Base-by-base conservation (phyloP, 2,797 vertebrate genomes). In the Silurus aristotelis region DNA sequence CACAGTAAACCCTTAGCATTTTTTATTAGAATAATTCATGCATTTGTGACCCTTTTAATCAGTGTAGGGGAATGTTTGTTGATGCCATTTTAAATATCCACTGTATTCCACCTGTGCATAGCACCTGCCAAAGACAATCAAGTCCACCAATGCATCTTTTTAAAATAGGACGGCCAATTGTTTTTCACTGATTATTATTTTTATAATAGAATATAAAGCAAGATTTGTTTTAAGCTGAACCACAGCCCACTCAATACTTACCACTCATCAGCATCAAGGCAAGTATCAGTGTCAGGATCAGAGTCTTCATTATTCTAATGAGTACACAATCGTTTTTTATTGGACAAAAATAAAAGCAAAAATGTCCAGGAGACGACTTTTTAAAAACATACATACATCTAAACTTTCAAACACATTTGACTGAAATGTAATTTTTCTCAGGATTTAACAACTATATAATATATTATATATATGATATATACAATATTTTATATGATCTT, bases 231-330 rank as follows among this genome's bases (percentile, higher is more conserved):
- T 20, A 38, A 60, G 58, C 2, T 1, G 7, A 58, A 3, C 19
- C 46, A 6, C 13, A 73, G 20, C 22, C 19, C 20, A 43, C 5
- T 79, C 22, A 58, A 15, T 19, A 79, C 76, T 79, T 20, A 79
- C 76, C 76, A n/a, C 56, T 79, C 58, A 79, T 61, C 58, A 79
- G 31, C 76, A 79, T 60, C 58, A 79, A 13, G 76, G 76, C 76
- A 63, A 79, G 2, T 43, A 43, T 5, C 58, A 79, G 76, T 61
- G 76, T 14, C 31, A 79, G 58, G 5, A 63, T 6, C 12, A 79
- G 58, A 61, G 76, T 79, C 76, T 79, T 79, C 76, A 79, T 79
- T 79, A n/a, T 79, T 63, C 31, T 79, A 12, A 7, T 1, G 48
- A 52, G 6, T 9, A 52, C 10, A 52, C 2, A 52, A 52, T 52